phyloP scores from a whole-genome alignment of 2,888 invertebrate genomes.

The Cartodere bifasciata region DNA sequence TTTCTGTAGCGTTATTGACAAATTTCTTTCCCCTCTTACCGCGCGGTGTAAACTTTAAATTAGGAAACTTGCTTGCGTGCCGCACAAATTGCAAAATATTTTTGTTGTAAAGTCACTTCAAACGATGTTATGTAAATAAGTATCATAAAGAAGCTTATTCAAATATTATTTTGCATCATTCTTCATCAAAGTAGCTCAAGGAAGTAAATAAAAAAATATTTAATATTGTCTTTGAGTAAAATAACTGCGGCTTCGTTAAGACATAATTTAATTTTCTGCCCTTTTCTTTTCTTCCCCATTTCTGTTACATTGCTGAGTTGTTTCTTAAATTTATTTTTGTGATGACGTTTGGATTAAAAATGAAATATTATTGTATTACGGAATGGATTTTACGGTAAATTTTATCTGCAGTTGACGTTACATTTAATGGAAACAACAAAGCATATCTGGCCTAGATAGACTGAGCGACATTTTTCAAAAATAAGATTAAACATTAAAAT shows the following conservation, averaged over 20 bases:
- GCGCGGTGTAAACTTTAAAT: no score
- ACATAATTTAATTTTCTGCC: constrained; percentile 28
- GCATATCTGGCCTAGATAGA: no score
- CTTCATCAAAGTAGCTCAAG: constrained; percentile 26
- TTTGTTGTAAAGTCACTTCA: constrained; percentile 8
- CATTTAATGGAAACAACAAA: no score
- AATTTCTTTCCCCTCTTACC: no score
- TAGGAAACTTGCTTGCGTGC: no score
- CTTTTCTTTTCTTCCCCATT: constrained; percentile 20
- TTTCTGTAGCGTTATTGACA: no score
- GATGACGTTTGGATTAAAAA: no score
- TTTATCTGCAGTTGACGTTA: no score
- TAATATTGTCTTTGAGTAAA: constrained; percentile 30
- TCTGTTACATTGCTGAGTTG: constrained; percentile 14
- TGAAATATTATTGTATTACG: no score
- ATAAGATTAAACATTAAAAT: no score
- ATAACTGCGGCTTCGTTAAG: constrained; percentile 32
- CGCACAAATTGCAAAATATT: constrained; percentile 11
- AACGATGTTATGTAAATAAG: constrained; percentile 24
- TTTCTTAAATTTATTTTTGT: constrained; percentile 15
- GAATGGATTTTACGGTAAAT: no score
- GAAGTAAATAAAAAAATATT: constrained; percentile 31
- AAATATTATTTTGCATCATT: constrained; percentile 25
- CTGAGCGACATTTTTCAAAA: no score
- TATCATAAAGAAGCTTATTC: constrained; percentile 25